Evolutionary conservation across 1,140 invertebrate genomes (phyloP).

Genomic region (Coenobita brevimanus): DNA sequence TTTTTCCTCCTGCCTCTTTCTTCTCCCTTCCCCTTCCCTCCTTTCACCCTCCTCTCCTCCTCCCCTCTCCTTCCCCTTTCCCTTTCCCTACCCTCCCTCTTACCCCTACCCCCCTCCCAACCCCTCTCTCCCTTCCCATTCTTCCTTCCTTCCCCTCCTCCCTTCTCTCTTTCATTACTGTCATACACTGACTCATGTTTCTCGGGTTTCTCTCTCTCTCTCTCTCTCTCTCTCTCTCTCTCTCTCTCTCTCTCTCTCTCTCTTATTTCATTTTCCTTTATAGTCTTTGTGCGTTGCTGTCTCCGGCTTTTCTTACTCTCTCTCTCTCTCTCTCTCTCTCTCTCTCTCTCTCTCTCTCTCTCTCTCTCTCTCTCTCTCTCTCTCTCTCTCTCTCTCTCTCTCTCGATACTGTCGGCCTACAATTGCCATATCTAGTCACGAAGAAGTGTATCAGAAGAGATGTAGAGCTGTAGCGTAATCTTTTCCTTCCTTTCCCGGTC

Average conservation of each 20-base stretch:
- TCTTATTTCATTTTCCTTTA: background rate
- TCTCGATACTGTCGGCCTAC: too few relatives aligned
- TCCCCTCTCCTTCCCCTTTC: background rate
- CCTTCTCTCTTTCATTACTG: background rate
- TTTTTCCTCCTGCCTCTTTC: background rate
- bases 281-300: background rate
- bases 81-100: background rate
- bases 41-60: background rate
- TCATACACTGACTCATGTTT: background rate
- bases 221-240: constrained; percentile 14
- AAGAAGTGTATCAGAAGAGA: too few relatives aligned
- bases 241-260: background rate
- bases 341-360: too few relatives aligned
- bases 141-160: background rate
- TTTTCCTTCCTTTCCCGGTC: too few relatives aligned
- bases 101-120: background rate
- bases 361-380: too few relatives aligned
- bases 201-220: background rate
- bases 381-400: too few relatives aligned
- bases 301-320: too few relatives aligned
- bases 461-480: too few relatives aligned
- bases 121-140: background rate
- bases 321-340: too few relatives aligned
- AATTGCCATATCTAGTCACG: too few relatives aligned
- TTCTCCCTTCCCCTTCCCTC: background rate